Percentiles rank a stretch among this genome's conserved stretches.
Conservation (phyloP, 2,113 vertebrate genomes). For the Myotis davidii region DNA sequence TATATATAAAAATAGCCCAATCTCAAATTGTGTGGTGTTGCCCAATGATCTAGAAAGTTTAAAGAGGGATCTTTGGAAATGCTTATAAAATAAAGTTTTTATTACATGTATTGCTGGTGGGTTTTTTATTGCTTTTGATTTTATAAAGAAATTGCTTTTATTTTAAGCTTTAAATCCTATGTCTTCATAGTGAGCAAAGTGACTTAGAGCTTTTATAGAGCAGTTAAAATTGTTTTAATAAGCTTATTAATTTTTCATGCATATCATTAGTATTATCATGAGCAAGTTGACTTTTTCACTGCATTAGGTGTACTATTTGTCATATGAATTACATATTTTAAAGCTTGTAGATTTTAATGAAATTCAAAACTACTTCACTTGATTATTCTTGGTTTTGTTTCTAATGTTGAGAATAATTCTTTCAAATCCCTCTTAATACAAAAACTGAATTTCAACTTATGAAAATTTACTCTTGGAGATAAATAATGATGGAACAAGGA, state of each 20-base stretch:
- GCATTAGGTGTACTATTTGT: not conserved
- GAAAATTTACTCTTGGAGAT: not conserved
- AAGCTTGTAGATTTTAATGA: conserved; percentile 4
- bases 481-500: not conserved
- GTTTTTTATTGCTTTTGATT: not conserved
- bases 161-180: conserved; percentile 4
- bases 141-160: conserved; percentile 38
- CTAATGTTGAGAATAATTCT: not conserved
- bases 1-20: not conserved
- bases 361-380: not conserved
- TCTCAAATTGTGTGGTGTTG: not conserved
- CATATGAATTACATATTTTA: not conserved
- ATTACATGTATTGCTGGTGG: not conserved
- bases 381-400: conserved; percentile 3
- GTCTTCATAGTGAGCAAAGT: not conserved
- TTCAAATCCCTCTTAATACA: not conserved
- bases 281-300: not conserved
- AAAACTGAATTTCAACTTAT: not conserved
- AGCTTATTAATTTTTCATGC: not conserved
- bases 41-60: not conserved
- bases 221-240: conserved; percentile 1
- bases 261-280: not conserved
- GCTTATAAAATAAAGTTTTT: conserved; percentile 30
- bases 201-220: not conserved
- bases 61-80: not conserved